Evolutionary conservation across 2,113 vertebrate species (phyloP).

Genomic region (Epinephelus lanceolatus): DNA sequence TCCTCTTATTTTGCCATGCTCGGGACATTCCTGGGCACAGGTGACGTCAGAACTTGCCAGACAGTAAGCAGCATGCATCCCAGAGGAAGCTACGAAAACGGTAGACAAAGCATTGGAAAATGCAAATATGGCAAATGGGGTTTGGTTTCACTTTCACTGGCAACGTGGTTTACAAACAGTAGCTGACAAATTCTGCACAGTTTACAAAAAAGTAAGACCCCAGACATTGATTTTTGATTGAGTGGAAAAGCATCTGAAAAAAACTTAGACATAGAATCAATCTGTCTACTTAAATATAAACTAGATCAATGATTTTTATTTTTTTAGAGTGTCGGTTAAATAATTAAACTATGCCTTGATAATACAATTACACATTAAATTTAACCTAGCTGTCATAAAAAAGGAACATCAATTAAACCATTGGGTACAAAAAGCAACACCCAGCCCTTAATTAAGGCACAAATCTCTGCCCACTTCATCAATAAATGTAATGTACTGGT

Average conservation of each 20-base stretch:
- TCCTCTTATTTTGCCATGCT: too few relatives aligned
- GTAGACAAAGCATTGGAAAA: too few relatives aligned
- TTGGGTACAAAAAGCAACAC: neutral
- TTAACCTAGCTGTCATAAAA: conserved; percentile 18
- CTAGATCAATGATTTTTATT: neutral
- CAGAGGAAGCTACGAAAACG: too few relatives aligned
- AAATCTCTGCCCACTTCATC: conserved; percentile 7
- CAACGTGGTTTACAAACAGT: too few relatives aligned
- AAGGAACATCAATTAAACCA: neutral
- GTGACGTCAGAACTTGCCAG: too few relatives aligned
- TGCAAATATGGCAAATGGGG: too few relatives aligned
- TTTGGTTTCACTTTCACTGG: too few relatives aligned
- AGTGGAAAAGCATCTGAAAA: neutral
- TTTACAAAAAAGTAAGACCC: too few relatives aligned
- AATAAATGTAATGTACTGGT: conserved; percentile 10
- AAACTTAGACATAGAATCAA: conserved; percentile 2
- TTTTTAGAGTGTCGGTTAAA: neutral
- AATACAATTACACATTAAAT: neutral
- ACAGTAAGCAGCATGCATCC: too few relatives aligned
- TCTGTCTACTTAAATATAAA: neutral
- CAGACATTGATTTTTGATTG: too few relatives aligned
- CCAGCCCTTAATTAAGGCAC: neutral
- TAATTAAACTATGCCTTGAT: neutral
- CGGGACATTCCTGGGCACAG: too few relatives aligned
- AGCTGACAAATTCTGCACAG: too few relatives aligned